Conservation (phyloP, 2,113 vertebrate species). For the Orthochromis indermauri region DNA sequence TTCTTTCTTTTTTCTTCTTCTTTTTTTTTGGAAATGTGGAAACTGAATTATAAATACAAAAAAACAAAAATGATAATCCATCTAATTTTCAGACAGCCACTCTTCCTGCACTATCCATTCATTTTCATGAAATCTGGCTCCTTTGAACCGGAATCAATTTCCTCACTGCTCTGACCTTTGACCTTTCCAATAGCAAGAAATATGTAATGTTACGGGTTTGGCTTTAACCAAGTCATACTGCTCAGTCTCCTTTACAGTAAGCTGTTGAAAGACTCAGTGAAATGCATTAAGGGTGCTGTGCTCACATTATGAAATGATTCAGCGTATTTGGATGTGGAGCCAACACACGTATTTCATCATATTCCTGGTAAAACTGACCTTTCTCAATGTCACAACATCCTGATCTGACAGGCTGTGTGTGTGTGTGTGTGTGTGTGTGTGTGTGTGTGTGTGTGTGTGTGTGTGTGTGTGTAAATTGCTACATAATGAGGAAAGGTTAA, state of each 20-base stretch:
- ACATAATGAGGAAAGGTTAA: not conserved
- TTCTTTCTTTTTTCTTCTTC: not conserved
- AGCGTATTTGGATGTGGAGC: not conserved
- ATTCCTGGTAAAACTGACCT: fast-evolving
- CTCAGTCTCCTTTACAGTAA: not conserved
- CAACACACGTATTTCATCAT: fast-evolving
- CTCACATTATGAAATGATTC: not conserved
- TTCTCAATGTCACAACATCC: not conserved
- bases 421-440: not conserved
- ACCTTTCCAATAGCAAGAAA: not conserved
- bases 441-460: not conserved
- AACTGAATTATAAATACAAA: not conserved
- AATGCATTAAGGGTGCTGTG: not conserved
- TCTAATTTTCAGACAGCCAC: not conserved
- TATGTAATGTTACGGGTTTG: not conserved
- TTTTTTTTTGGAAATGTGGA: fast-evolving
- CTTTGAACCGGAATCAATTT: fast-evolving
- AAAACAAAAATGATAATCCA: not conserved
- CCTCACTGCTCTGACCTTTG: fast-evolving
- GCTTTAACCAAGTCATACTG: not conserved
- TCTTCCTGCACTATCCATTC: not conserved
- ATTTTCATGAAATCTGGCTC: not conserved
- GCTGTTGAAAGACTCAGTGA: not conserved
- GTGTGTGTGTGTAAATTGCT: fast-evolving
- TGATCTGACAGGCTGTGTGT: not conserved